Conservation (phyloP, 2,888 invertebrate species). For the Pachycephus smyrnensis region DNA sequence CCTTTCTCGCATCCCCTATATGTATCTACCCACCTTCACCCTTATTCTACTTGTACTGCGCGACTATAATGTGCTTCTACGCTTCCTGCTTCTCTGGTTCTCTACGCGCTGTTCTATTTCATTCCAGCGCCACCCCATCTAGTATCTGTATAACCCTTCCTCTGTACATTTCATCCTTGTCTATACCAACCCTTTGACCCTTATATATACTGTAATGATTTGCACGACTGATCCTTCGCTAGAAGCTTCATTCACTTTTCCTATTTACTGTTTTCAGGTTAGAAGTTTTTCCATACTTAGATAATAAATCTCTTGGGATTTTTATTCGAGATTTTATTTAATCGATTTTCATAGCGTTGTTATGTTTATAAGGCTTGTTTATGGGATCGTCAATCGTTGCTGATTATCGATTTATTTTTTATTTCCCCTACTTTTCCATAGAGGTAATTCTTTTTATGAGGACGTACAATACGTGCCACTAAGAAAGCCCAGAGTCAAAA, state of each 20-base stretch:
- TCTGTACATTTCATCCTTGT: background rate
- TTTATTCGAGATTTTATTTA: background rate
- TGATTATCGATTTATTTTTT: background rate
- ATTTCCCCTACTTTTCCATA: background rate
- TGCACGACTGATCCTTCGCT: background rate
- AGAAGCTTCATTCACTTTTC: background rate
- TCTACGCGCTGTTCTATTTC: constrained; percentile 1
- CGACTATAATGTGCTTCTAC: too few species aligned
- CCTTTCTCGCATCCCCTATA: background rate
- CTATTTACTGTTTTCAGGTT: background rate
- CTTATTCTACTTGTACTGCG: too few species aligned
- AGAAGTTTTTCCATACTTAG: background rate
- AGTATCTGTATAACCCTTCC: background rate
- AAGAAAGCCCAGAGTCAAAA: background rate
- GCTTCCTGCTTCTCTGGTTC: background rate
- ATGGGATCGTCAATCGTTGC: background rate
- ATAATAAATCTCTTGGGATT: background rate
- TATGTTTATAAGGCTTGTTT: background rate
- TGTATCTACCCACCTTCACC: background rate
- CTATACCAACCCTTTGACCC: background rate
- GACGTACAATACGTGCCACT: background rate
- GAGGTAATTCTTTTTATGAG: background rate
- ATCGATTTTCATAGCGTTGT: background rate
- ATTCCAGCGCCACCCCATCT: background rate
- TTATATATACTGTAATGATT: background rate